These are phyloP conservation scores for Drosophila melanosoma DNA, from an alignment of 2,888 invertebrate species.

Conservation along the genomic window DNA sequence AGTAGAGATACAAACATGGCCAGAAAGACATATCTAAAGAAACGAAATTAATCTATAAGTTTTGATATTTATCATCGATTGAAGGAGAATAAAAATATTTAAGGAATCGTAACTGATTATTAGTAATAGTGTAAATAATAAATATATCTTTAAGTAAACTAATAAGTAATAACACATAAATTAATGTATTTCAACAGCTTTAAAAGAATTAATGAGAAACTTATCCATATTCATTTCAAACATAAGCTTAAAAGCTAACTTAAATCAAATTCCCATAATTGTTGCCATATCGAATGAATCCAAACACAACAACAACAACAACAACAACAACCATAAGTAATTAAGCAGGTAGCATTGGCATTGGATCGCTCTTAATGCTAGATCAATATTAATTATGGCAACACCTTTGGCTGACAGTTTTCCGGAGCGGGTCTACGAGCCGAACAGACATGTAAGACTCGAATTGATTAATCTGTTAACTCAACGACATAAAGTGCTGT, in stretches of 20 bases:
- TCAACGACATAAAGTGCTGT: conserved; percentile 53
- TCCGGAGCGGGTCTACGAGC: conserved; percentile 29
- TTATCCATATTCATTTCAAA: not conserved
- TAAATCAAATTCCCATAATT: conserved; percentile 25
- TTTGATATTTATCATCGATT: not conserved
- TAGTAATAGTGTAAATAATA: not conserved
- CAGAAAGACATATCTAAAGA: not conserved
- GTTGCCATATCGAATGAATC: conserved; percentile 1
- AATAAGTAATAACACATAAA: not conserved
- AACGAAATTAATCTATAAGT: not conserved
- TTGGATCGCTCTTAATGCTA: conserved; percentile 47
- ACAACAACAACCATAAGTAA: conserved; percentile 9
- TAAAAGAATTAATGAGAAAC: not conserved
- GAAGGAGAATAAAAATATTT: too few relatives aligned
- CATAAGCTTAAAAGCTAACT: not conserved
- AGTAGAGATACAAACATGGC: not conserved
- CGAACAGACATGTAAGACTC: conserved; percentile 47
- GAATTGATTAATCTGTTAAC: conserved; percentile 76
- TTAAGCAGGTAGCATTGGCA: conserved; percentile 30
- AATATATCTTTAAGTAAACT: not conserved
- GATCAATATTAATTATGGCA: conserved; percentile 77
- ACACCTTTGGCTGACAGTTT: conserved; percentile 71
- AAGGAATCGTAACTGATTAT: not conserved
- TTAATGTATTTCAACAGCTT: not conserved
- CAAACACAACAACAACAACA: not conserved